phyloP scores from a whole-genome alignment of 53 echinoderm and acorn worm genomes.

The Zoroaster sp. region DNA sequence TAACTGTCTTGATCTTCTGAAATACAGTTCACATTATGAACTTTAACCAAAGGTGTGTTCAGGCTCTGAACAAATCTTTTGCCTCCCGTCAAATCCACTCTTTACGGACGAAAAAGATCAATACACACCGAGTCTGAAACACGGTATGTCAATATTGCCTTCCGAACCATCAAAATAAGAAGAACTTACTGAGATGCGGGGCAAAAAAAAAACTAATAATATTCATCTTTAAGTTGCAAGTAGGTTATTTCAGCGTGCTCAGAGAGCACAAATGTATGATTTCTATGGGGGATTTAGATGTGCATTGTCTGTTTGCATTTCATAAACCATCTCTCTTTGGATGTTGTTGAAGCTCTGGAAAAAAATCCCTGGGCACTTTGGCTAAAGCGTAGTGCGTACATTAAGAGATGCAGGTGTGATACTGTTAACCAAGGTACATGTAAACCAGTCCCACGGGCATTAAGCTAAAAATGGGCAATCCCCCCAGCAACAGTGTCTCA shows the following conservation, averaged over 20 bases:
- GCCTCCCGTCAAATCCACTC: no score
- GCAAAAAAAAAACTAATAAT: neutral
- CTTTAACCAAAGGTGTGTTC: no score
- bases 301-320: neutral
- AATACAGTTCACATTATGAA: no score
- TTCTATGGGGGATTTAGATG: neutral
- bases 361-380: neutral
- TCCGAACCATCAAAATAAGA: neutral
- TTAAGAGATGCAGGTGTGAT: neutral
- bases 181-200: neutral
- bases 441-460: no score
- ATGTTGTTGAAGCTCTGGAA: neutral
- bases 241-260: neutral
- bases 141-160: neutral
- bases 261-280: neutral
- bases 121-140: neutral
- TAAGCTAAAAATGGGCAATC: no score
- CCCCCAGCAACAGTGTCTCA: no score
- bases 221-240: neutral
- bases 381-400: neutral
- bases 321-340: neutral
- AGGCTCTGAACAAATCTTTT: no score
- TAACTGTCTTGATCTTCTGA: no score
- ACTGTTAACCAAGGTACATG: no score
- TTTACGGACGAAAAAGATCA: neutral